Percentiles rank a stretch among this genome's conserved stretches.
Evolutionary conservation across 2,113 vertebrate genomes (phyloP).

Genomic region (Artemisiospiza belli): DNA sequence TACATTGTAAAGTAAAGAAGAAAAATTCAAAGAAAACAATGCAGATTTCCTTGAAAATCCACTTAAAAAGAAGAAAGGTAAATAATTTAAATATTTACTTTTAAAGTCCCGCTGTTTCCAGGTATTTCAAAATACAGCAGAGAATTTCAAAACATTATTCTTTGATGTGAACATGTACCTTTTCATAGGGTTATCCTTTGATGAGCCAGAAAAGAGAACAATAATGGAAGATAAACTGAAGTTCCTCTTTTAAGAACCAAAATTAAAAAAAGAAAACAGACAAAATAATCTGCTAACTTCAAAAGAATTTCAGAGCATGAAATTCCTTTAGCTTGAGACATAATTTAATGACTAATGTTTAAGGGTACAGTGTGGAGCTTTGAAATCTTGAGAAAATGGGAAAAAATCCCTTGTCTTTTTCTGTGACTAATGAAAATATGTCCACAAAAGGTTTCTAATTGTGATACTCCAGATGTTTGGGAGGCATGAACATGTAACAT

Average conservation of each 20-base stretch:
- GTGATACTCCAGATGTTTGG: not conserved
- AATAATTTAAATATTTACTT: not conserved
- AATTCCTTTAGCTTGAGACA: constrained; percentile 8
- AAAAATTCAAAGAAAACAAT: not conserved
- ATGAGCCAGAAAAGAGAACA: not conserved
- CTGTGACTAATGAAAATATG: constrained; percentile 17
- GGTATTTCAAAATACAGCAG: not conserved
- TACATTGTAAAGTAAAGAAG: not conserved
- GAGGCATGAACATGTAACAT: not conserved
- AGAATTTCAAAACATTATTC: not conserved
- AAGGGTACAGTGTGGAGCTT: not conserved
- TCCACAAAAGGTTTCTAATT: not conserved
- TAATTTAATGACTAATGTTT: constrained; percentile 22
- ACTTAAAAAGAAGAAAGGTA: not conserved
- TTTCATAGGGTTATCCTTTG: not conserved
- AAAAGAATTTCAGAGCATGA: constrained; percentile 34
- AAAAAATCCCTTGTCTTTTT: constrained; percentile 12
- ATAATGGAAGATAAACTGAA: not conserved
- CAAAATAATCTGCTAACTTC: not conserved
- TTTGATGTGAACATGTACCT: not conserved
- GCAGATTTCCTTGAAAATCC: not conserved
- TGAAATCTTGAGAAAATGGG: constrained; percentile 41
- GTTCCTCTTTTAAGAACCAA: not conserved
- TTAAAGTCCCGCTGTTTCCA: not conserved
- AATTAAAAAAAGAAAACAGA: not conserved